These are phyloP conservation scores for Harpagifer antarcticus DNA, from an alignment of 2,797 vertebrate species.

Conservation along the genomic window DNA sequence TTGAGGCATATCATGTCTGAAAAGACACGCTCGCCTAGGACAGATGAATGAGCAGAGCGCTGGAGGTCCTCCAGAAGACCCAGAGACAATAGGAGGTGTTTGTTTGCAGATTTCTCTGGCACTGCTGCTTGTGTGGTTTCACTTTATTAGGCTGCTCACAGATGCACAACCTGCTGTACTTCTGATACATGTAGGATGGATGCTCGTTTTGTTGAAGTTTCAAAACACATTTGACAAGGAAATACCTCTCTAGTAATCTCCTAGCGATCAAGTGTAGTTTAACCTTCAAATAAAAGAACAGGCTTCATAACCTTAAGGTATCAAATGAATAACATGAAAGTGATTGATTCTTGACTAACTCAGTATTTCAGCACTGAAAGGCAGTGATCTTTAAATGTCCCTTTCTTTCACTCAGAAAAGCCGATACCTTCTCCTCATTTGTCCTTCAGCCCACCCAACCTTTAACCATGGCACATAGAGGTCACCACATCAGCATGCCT, in stretches of 20 bases:
- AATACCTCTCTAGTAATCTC: too few relatives aligned
- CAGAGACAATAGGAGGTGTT: conserved; percentile 67
- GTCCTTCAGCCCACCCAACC: conserved; percentile 50
- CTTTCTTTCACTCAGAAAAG: conserved; percentile 41
- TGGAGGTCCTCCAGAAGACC: conserved; percentile 71
- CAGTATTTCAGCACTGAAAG: conserved; percentile 22
- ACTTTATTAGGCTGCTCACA: conserved; percentile 62
- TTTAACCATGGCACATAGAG: conserved; percentile 69
- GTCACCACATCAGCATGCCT: conserved; percentile 77
- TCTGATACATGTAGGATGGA: conserved; percentile 18
- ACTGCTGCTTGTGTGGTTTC: conserved; percentile 58
- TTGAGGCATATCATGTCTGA: conserved; percentile 39
- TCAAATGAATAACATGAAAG: conserved; percentile 5
- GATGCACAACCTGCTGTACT: conserved; percentile 44
- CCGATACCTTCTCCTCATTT: conserved; percentile 46
- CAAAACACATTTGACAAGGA: neutral
- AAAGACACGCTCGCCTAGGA: conserved; percentile 42
- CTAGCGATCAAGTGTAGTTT: neutral
- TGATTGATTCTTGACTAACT: conserved; percentile 32
- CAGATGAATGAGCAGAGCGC: conserved; percentile 44
- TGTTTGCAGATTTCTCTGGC: conserved; percentile 64
- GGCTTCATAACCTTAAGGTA: conserved; percentile 1
- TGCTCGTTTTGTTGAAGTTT: conserved; percentile 8
- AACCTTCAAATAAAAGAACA: neutral
- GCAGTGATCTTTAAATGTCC: conserved; percentile 56